Percentiles rank a stretch among this genome's conserved stretches.
Conservation (phyloP, 2,113 vertebrate genomes). For the Corythoichthys haematopterus region DNA sequence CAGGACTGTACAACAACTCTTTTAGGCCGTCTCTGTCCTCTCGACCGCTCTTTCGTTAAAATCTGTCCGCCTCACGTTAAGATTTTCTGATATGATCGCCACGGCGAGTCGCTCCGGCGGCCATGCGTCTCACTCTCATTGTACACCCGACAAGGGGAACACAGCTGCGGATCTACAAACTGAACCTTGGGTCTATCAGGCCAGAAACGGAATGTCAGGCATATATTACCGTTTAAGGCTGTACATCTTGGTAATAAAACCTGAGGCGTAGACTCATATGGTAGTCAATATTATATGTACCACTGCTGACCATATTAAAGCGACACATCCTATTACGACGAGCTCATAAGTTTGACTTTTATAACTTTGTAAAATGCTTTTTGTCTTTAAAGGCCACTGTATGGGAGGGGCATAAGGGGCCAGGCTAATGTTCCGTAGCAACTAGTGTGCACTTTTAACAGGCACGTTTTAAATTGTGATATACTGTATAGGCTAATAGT, state of each 20-base stretch:
- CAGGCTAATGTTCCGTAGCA: neutral
- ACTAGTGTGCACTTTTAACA: neutral
- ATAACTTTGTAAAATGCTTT: neutral
- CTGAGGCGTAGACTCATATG: neutral
- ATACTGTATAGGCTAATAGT: neutral
- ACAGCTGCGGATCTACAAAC: constrained; percentile 42
- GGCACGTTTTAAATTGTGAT: neutral
- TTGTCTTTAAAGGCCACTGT: constrained; percentile 1
- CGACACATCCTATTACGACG: neutral
- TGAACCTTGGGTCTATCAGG: neutral
- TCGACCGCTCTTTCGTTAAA: constrained; percentile 49
- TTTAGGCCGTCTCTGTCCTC: constrained; percentile 55
- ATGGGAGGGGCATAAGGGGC: neutral
- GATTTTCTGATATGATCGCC: constrained; percentile 73
- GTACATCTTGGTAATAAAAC: neutral
- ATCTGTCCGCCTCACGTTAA: constrained; percentile 70
- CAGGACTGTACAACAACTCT: constrained; percentile 46
- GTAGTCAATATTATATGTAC: neutral
- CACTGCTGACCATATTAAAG: neutral
- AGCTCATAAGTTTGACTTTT: neutral
- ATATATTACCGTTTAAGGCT: neutral
- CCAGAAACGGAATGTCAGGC: neutral
- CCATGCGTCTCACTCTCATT: constrained; percentile 68
- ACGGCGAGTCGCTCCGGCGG: constrained; percentile 65
- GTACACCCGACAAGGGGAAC: constrained; percentile 59